Base-by-base conservation (phyloP, 2,888 invertebrate species). In the Digitonthophagus gazella region DNA sequence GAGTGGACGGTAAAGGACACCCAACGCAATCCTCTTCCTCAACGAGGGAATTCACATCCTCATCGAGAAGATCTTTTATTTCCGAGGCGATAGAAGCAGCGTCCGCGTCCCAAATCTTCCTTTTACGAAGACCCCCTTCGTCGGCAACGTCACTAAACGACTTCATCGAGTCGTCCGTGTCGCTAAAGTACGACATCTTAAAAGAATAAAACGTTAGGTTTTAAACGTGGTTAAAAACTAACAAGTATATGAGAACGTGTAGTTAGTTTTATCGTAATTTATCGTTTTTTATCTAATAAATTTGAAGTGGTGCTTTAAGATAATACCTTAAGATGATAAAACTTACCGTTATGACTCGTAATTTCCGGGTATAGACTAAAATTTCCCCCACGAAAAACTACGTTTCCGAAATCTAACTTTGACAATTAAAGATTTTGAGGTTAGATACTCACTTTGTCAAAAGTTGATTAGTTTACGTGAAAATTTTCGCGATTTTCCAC, bases 1-100 rank as follows among this genome's bases (percentile, higher is more conserved):
- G 94, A 5, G 94, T 94, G 15, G 93, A 93, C 2, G 94, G 94
- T 75, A 94, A 80, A 2, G 94, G 93, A 79, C 93, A 94, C 44
- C 94, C 94, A 71, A 91, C 89, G 74, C 92, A 93, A 79, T 93
- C 93, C 77, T 93, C 93, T 77, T 90, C 90, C 67, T 89, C 88
- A 75, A 82, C 82, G 77, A 83, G 75, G 54, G 83, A 82, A 71
- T 81, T 80, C 65, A 82, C 83, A 79, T 85, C 84, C 69, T 81
- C 81, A 56, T 85, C 83, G 15, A 85, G 74, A 19, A 85, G 73
- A 74, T 84, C 84, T 76, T 85, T 84, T 58, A 84, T 83, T 75
- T 85, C 84, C 6, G 83, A 84, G 16, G 82, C 77, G 20, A 84
- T 82, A 5, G 83, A 83, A 70, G 82, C 82, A 16, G 75, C 79